Evolutionary conservation across 1,140 invertebrate species (phyloP).

Genomic region (Drosophila ananassae): DNA sequence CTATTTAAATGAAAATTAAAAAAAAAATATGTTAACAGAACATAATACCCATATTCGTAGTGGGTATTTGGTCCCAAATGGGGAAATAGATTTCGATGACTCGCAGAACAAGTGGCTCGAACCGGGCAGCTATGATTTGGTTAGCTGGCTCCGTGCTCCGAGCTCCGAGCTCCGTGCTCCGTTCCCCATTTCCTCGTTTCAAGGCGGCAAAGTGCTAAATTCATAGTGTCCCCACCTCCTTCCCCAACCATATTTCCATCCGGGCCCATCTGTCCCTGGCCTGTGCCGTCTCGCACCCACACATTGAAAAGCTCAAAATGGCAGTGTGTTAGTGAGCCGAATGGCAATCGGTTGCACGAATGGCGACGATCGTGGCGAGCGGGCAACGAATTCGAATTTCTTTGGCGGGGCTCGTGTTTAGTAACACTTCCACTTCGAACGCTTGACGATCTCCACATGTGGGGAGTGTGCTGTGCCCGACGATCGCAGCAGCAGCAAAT

Average conservation of each 20-base stretch:
- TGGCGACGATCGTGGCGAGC: slow-evolving; percentile 19
- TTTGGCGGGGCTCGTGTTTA: slow-evolving; percentile 75
- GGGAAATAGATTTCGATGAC: slow-evolving; percentile 31
- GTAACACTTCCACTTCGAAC: slow-evolving; percentile 83
- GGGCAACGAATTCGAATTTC: slow-evolving; percentile 67
- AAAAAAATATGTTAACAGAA: not conserved
- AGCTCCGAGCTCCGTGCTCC: slow-evolving; percentile 7
- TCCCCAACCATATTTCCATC: slow-evolving; percentile 12
- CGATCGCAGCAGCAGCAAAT: slow-evolving; percentile 77
- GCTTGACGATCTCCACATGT: slow-evolving; percentile 84
- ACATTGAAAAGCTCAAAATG: not conserved
- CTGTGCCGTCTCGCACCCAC: slow-evolving; percentile 9
- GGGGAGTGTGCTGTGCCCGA: slow-evolving; percentile 81
- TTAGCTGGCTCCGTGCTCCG: slow-evolving; percentile 34
- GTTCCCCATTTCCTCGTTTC: slow-evolving; percentile 80
- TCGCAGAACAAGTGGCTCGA: slow-evolving; percentile 34
- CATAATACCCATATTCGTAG: slow-evolving; percentile 2
- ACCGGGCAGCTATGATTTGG: slow-evolving; percentile 40
- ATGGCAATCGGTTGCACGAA: slow-evolving; percentile 26
- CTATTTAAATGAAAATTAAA: no score
- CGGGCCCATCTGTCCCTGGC: slow-evolving; percentile 14
- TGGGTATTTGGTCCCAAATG: slow-evolving; percentile 21
- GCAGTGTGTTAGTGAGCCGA: slow-evolving; percentile 48
- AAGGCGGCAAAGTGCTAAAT: slow-evolving; percentile 81
- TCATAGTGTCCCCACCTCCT: slow-evolving; percentile 24